phyloP scores from a whole-genome alignment of 1,140 invertebrate genomes.

The Carposina sasakii region DNA sequence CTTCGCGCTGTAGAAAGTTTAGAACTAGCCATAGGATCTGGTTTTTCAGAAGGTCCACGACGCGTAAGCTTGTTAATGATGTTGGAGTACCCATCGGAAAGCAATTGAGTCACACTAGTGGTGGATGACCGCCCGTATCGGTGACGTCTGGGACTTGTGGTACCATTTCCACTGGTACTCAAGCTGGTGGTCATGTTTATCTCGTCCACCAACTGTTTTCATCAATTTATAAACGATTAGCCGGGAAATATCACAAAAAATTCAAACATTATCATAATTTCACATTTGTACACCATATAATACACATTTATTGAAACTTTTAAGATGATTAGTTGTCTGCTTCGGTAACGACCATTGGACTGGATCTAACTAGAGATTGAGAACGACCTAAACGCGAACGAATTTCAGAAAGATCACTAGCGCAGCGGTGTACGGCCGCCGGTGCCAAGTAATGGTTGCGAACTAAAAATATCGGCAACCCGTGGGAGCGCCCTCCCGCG shows the following conservation, averaged over 20 bases:
- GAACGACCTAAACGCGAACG: constrained; percentile 55
- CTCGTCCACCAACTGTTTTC: constrained; percentile 19
- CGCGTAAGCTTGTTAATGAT: constrained; percentile 84
- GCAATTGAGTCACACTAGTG: constrained; percentile 85
- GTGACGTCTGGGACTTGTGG: constrained; percentile 69
- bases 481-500: constrained; percentile 72
- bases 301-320: constrained; percentile 6
- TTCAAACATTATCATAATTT: constrained; percentile 44
- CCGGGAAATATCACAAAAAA: constrained; percentile 52
- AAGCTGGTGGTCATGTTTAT: constrained; percentile 45
- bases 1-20: constrained; percentile 42
- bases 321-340: constrained; percentile 18
- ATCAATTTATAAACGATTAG: constrained; percentile 40
- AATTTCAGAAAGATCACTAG: constrained; percentile 67
- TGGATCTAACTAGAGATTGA: constrained; percentile 48
- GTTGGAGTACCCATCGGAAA: constrained; percentile 88
- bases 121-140: constrained; percentile 84
- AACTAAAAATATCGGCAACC: constrained; percentile 72
- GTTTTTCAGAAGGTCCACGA: constrained; percentile 79
- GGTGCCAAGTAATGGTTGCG: constrained; percentile 70
- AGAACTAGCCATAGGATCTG: constrained; percentile 40
- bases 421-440: constrained; percentile 65
- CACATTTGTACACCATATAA: constrained; percentile 18
- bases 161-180: constrained; percentile 38
- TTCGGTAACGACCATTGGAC: constrained; percentile 41